Evolutionary conservation across 1,140 invertebrate genomes (phyloP).

Genomic region (Aphelenchoides avenae): DNA sequence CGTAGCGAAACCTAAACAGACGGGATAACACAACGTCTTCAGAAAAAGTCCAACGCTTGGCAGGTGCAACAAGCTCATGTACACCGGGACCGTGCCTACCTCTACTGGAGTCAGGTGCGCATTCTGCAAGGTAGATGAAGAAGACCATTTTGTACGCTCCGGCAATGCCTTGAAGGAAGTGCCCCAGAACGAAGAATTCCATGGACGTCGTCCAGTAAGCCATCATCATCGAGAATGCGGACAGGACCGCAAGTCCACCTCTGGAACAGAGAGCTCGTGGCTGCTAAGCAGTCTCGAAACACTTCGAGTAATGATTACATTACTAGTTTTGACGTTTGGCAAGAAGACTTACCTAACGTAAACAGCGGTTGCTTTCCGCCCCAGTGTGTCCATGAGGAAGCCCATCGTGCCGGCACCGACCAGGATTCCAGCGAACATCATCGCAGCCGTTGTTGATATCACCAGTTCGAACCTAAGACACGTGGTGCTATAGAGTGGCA

Average conservation of each 20-base stretch:
- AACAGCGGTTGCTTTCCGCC: slow-evolving; percentile 41
- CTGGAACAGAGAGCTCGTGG: too few species aligned
- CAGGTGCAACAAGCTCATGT: too few species aligned
- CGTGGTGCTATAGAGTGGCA: too few species aligned
- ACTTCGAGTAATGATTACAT: too few species aligned
- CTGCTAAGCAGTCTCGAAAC: too few species aligned
- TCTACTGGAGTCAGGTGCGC: slow-evolving; percentile 44
- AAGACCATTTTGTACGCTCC: slow-evolving; percentile 38
- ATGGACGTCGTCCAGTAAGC: slow-evolving; percentile 24
- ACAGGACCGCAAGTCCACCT: slow-evolving; percentile 31
- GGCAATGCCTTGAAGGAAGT: slow-evolving; percentile 41
- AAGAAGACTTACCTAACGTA: slow-evolving; percentile 30
- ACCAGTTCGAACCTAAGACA: slow-evolving; percentile 48
- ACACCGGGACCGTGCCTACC: too few species aligned
- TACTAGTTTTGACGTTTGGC: too few species aligned
- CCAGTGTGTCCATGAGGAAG: slow-evolving; percentile 37
- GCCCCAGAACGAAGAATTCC: slow-evolving; percentile 45
- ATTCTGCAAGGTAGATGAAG: slow-evolving; percentile 46
- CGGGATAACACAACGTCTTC: neutral
- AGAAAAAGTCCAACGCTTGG: too few species aligned
- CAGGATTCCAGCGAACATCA: slow-evolving; percentile 39
- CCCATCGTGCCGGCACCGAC: slow-evolving; percentile 41
- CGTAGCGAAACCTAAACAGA: slow-evolving; percentile 21
- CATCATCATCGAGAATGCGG: slow-evolving; percentile 30
- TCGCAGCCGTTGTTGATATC: slow-evolving; percentile 33